These are phyloP conservation scores for Drosophila greeni DNA, from an alignment of 2,888 invertebrate genomes.

Conservation along the genomic window DNA sequence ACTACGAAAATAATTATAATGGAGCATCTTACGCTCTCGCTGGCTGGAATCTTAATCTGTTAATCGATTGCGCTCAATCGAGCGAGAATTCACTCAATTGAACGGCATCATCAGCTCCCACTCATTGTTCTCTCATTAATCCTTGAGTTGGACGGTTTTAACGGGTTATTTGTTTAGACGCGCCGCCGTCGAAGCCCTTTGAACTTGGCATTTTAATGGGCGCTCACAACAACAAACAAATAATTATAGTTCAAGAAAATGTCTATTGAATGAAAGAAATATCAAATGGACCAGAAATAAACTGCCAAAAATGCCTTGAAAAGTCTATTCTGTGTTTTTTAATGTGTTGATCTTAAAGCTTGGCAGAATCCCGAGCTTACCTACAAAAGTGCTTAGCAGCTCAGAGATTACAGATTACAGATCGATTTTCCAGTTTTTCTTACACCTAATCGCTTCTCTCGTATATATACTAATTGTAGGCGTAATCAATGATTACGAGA, in stretches of 20 bases:
- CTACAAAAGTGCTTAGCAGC: slow-evolving; percentile 2
- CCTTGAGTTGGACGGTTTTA: slow-evolving; percentile 55
- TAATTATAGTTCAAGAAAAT: slow-evolving; percentile 33
- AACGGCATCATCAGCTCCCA: slow-evolving; percentile 23
- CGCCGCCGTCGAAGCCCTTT: slow-evolving; percentile 57
- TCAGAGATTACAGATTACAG: slow-evolving; percentile 13
- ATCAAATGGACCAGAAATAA: slow-evolving; percentile 5
- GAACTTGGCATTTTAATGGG: slow-evolving; percentile 51
- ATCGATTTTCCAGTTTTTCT: slow-evolving; percentile 12
- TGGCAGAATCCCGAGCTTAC: neutral
- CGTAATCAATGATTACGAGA: slow-evolving; percentile 58
- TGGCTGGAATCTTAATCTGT: slow-evolving; percentile 53
- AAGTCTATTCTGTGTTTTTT: neutral
- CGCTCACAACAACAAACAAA: slow-evolving; percentile 14
- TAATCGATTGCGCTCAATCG: slow-evolving; percentile 65
- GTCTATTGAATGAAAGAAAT: neutral
- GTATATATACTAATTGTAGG: slow-evolving; percentile 36
- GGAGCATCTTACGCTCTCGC: slow-evolving; percentile 25
- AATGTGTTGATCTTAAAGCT: slow-evolving; percentile 3
- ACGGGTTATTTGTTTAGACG: slow-evolving; percentile 56
- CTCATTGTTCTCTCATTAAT: slow-evolving; percentile 48
- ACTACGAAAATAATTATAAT: slow-evolving; percentile 27
- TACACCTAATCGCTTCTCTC: slow-evolving; percentile 26
- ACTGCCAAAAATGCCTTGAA: neutral
- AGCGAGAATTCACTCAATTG: slow-evolving; percentile 57